Conservation (phyloP, 1,140 invertebrate species). For the Anadara kagoshimensis region DNA sequence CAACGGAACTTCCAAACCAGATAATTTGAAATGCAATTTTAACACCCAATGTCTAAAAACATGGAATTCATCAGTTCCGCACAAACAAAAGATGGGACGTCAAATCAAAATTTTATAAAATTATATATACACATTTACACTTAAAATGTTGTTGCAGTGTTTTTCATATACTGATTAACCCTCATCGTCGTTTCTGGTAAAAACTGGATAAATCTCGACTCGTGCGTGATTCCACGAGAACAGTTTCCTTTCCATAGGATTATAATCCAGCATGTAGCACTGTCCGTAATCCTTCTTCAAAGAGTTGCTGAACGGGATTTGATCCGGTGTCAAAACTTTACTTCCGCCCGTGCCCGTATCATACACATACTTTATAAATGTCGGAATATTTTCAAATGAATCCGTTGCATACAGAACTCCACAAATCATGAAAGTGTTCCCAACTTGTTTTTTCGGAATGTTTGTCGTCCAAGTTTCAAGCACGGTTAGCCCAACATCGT, state of each 20-base stretch:
- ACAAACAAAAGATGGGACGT: too few species aligned
- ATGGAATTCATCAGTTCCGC: too few species aligned
- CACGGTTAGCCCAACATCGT: slow-evolving; percentile 54
- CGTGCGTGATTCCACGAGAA: slow-evolving; percentile 64
- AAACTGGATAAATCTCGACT: slow-evolving; percentile 52
- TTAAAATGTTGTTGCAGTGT: too few species aligned
- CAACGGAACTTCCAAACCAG: too few species aligned
- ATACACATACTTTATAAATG: slow-evolving; percentile 61
- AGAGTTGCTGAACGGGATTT: slow-evolving; percentile 53
- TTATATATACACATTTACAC: too few species aligned
- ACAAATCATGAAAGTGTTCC: slow-evolving; percentile 68
- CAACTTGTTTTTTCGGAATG: slow-evolving; percentile 54
- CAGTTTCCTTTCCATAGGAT: slow-evolving; percentile 50
- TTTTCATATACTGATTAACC: too few species aligned
- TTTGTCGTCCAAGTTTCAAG: slow-evolving; percentile 61
- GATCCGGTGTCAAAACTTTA: slow-evolving; percentile 36
- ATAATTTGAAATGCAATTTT: too few species aligned
- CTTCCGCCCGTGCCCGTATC: slow-evolving; percentile 60
- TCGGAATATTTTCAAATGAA: slow-evolving; percentile 57
- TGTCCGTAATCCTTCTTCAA: slow-evolving; percentile 45
- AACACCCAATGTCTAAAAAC: too few species aligned
- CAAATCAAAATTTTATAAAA: too few species aligned
- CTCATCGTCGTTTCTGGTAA: background rate
- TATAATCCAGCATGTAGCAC: slow-evolving; percentile 64
- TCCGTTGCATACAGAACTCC: slow-evolving; percentile 64